Evolutionary conservation across 1,140 invertebrate genomes (phyloP).

Genomic region (Pseudoatta argentina): DNA sequence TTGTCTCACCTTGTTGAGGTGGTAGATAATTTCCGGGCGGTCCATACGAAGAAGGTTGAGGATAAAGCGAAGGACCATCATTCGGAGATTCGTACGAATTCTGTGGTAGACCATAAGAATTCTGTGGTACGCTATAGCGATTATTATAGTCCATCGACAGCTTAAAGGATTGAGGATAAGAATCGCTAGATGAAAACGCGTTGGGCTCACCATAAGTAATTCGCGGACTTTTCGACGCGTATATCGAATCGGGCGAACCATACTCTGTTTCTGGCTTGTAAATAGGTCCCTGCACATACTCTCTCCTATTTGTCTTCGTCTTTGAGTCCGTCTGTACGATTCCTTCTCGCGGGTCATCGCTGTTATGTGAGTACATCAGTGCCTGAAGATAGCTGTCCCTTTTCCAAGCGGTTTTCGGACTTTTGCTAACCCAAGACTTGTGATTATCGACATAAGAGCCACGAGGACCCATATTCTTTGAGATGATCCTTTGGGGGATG

Average conservation of each 20-base stretch:
- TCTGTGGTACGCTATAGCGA: constrained; percentile 83
- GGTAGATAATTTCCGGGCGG: constrained; percentile 82
- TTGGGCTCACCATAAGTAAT: constrained; percentile 36
- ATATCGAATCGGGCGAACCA: constrained; percentile 44
- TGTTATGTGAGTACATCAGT: constrained; percentile 83
- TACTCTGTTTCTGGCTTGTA: constrained; percentile 69
- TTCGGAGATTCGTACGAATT: constrained; percentile 74
- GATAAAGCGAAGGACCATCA: neutral
- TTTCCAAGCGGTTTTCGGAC: constrained; percentile 26
- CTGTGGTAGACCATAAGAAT: constrained; percentile 68
- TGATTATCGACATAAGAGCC: neutral
- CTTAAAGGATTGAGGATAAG: constrained; percentile 73
- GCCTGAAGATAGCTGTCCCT: constrained; percentile 85
- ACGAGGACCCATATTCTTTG: neutral
- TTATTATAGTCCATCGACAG: constrained; percentile 58
- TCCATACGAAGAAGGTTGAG: constrained; percentile 82
- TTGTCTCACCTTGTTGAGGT: constrained; percentile 81
- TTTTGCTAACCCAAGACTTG: constrained; percentile 48
- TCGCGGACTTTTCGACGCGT: constrained; percentile 38
- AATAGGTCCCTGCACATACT: constrained; percentile 79
- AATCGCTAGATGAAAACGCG: constrained; percentile 65
- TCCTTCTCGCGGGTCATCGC: constrained; percentile 78
- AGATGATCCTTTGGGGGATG: neutral
- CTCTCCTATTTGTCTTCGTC: constrained; percentile 69
- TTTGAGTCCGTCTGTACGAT: constrained; percentile 66